Conservation (phyloP, 2,113 vertebrate species). For the Delphinapterus leucas region DNA sequence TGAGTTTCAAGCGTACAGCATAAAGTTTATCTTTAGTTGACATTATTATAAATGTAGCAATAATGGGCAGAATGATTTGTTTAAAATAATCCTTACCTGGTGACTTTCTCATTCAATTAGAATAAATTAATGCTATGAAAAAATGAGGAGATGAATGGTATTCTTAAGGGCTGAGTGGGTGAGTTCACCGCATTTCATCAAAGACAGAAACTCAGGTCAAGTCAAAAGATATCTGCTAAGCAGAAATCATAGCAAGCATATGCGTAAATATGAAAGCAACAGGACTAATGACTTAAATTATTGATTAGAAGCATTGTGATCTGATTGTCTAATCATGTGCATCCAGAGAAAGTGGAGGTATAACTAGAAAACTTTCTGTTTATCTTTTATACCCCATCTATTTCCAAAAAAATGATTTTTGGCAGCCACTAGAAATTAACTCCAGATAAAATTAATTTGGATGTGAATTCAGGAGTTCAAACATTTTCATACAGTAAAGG, state of each 20-base stretch:
- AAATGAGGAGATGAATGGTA: neutral
- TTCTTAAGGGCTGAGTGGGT: neutral
- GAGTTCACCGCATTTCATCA: constrained; percentile 34
- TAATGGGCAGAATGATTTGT: neutral
- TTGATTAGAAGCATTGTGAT: neutral
- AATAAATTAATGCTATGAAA: constrained; percentile 32
- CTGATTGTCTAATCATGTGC: neutral
- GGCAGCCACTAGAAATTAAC: constrained; percentile 35
- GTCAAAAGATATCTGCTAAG: constrained; percentile 1
- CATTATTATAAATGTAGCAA: neutral
- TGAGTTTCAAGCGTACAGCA: neutral
- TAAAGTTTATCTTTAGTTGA: constrained; percentile 35
- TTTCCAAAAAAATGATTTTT: neutral
- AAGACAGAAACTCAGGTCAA: neutral
- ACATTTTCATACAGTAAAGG: constrained; percentile 36
- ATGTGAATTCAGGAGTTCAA: constrained; percentile 28
- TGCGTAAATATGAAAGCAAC: neutral
- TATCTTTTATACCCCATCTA: neutral
- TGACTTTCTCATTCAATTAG: neutral
- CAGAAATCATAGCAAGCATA: neutral
- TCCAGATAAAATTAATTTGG: constrained; percentile 44
- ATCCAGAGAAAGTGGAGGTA: neutral
- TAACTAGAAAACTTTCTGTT: constrained; percentile 19
- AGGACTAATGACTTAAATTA: neutral
- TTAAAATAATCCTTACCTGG: constrained; percentile 33